Percentiles rank a stretch among this genome's conserved stretches.
Evolutionary conservation across 2,113 vertebrate genomes (phyloP).

Genomic region (Callorhinus ursinus): DNA sequence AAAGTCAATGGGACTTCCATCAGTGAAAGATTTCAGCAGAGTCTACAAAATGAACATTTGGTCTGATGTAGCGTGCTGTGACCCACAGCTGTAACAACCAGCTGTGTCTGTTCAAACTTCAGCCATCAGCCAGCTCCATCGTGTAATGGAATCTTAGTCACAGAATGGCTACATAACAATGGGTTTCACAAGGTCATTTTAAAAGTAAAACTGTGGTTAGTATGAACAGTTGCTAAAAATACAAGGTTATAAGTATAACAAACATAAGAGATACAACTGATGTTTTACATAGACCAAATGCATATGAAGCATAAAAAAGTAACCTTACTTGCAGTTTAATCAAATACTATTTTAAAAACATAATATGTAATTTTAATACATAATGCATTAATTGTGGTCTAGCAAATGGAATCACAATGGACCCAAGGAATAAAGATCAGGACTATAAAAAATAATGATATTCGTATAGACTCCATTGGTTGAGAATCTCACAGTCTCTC

Average conservation of each 20-base stretch:
- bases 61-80: constrained; percentile 36
- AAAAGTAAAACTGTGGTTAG: constrained; percentile 6
- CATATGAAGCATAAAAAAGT: not conserved
- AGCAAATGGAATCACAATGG: not conserved
- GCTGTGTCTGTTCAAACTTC: constrained; percentile 47
- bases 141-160: not conserved
- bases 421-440: not conserved
- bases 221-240: constrained; percentile 1
- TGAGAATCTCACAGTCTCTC: constrained; percentile 6
- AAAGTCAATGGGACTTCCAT: constrained; percentile 66
- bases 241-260: not conserved
- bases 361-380: not conserved
- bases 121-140: not conserved
- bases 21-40: constrained; percentile 46
- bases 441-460: not conserved
- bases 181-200: constrained; percentile 46
- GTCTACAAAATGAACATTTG: constrained; percentile 67
- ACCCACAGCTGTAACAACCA: constrained; percentile 61
- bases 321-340: not conserved
- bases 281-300: not conserved
- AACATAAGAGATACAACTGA: not conserved
- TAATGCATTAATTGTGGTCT: not conserved
- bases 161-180: constrained; percentile 3
- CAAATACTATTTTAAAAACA: not conserved
- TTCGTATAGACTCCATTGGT: not conserved